Percentiles rank a stretch among this genome's conserved stretches.
These are phyloP conservation scores for Cotesia glomerata DNA, from an alignment of 1,140 invertebrate genomes.

Conservation along the genomic window DNA sequence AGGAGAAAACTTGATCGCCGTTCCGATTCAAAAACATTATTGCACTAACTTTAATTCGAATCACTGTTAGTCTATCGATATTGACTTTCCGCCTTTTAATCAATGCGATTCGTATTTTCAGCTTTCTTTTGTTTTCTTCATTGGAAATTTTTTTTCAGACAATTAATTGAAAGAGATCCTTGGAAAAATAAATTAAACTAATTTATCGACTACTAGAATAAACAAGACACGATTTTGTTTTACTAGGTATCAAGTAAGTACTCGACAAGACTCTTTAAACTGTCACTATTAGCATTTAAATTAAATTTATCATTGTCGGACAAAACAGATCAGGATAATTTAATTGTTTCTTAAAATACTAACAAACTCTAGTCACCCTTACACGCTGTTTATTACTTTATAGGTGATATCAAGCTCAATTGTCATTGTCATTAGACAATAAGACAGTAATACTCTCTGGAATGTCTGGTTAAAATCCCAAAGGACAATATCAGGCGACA, in stretches of 20 bases:
- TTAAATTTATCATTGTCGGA: constrained; percentile 10
- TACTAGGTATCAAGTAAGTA: too few relatives aligned
- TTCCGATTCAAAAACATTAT: constrained; percentile 24
- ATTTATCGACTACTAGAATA: neutral
- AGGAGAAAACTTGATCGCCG: neutral
- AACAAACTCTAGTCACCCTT: neutral
- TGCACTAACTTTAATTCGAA: constrained; percentile 34
- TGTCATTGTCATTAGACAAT: neutral
- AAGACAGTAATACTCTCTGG: neutral
- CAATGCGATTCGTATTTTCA: neutral
- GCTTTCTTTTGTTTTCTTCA: neutral
- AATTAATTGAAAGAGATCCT: neutral
- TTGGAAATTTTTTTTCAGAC: neutral
- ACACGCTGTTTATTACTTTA: neutral
- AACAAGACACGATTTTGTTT: constrained; percentile 21
- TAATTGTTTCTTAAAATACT: constrained; percentile 2
- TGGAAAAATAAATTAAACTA: neutral
- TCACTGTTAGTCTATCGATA: constrained; percentile 31
- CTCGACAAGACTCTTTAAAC: neutral
- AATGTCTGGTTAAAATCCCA: neutral
- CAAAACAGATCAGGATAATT: neutral
- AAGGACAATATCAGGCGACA: constrained; percentile 2
- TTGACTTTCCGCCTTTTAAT: constrained; percentile 31
- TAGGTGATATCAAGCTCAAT: neutral
- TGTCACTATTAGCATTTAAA: constrained; percentile 1